These are phyloP conservation scores for Entomyzon cyanotis DNA, from an alignment of 2,113 vertebrate species.

Conservation along the genomic window DNA sequence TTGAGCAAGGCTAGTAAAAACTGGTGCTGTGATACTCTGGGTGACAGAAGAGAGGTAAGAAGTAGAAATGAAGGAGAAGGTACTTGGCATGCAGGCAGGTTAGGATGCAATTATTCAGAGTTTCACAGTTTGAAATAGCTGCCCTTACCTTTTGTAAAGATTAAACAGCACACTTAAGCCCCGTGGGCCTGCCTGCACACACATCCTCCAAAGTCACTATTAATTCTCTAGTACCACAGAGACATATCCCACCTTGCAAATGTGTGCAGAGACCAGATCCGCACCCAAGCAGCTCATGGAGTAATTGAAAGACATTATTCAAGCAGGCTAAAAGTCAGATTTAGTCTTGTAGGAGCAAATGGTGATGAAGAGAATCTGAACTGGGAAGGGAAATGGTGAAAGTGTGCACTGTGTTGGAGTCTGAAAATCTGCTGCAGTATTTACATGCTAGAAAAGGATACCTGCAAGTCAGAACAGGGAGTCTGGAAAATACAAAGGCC, in stretches of 20 bases:
- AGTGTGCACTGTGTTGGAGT: not conserved
- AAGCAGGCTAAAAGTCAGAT: not conserved
- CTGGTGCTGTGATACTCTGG: not conserved
- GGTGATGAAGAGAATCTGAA: not conserved
- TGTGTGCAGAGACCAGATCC: not conserved
- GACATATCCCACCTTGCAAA: constrained; percentile 2
- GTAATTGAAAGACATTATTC: constrained; percentile 30
- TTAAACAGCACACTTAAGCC: constrained; percentile 43
- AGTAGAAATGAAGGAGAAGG: constrained; percentile 20
- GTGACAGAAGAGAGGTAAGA: not conserved
- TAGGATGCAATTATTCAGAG: constrained; percentile 41
- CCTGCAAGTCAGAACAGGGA: not conserved
- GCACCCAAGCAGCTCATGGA: not conserved
- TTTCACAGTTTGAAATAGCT: constrained; percentile 32
- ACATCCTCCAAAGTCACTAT: constrained; percentile 33
- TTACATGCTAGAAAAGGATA: not conserved
- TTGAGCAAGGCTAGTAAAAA: not conserved
- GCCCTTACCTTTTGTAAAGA: constrained; percentile 31
- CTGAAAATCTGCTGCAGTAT: not conserved
- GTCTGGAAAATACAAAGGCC: not conserved
- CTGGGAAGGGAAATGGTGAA: not conserved
- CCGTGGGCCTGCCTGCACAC: not conserved
- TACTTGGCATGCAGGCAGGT: not conserved
- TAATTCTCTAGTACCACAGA: constrained; percentile 12
- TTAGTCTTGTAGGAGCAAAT: constrained; percentile 7